Conservation (phyloP, 2,888 invertebrate genomes). For the Lasius platythorax region DNA sequence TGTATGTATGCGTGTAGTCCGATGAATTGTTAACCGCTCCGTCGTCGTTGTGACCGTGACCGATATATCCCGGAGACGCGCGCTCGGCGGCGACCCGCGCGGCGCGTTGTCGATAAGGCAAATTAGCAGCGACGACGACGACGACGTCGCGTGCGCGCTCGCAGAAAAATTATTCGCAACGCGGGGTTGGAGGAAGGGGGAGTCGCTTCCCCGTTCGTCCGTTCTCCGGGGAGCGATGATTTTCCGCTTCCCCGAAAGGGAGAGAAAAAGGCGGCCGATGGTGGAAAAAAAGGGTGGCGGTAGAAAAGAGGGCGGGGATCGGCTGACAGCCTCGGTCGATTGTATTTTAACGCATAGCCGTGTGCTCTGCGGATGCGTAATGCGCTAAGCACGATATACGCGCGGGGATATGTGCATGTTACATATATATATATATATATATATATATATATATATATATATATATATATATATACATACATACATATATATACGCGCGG, state of each 20-base stretch:
- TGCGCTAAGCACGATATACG: constrained; percentile 79
- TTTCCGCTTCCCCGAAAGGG: constrained; percentile 18
- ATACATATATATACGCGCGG: neutral
- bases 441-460: neutral
- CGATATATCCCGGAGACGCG: constrained; percentile 65
- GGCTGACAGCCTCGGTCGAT: constrained; percentile 77
- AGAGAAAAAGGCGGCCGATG: neutral
- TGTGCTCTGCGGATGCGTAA: constrained; percentile 74
- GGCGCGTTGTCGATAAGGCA: constrained; percentile 32
- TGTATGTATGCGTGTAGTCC: constrained; percentile 43
- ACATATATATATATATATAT: neutral
- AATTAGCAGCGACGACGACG: constrained; percentile 24
- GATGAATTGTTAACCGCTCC: constrained; percentile 73
- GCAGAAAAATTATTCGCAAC: neutral
- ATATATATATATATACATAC: neutral
- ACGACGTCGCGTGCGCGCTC: neutral
- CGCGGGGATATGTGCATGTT: neutral
- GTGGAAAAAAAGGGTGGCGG: neutral
- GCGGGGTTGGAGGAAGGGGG: neutral
- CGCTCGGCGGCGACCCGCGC: constrained; percentile 35
- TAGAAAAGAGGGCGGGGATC: constrained; percentile 18
- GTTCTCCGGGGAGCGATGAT: neutral
- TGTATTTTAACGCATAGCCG: constrained; percentile 77
- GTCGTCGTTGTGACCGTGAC: constrained; percentile 65
- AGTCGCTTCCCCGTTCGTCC: neutral